Conservation (phyloP, 2,888 invertebrate species). For the Polyommatus icarus region DNA sequence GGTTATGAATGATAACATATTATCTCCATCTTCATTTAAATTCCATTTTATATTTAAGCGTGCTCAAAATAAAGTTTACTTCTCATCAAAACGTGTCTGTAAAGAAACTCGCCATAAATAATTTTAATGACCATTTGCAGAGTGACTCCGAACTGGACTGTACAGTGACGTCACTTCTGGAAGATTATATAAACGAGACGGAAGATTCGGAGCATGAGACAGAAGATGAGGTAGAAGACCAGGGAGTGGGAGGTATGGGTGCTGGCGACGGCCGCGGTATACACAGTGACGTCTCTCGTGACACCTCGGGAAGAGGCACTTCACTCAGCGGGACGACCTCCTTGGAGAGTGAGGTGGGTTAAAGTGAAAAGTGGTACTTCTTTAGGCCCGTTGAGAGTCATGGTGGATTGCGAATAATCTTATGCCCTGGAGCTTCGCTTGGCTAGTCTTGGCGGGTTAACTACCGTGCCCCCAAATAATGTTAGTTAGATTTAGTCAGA, state of each 20-base stretch:
- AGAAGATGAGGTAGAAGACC: constrained; percentile 60
- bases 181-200: constrained; percentile 35
- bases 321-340: constrained; percentile 63
- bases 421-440: too few species aligned
- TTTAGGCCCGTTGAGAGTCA: not conserved
- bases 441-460: too few species aligned
- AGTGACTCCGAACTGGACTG: constrained; percentile 40
- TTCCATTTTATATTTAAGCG: too few species aligned
- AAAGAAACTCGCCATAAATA: not conserved
- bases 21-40: too few species aligned
- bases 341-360: constrained; percentile 59
- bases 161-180: constrained; percentile 41
- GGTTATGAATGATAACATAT: too few species aligned
- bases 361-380: not conserved
- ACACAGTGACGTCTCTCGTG: constrained; percentile 69
- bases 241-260: constrained; percentile 57
- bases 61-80: too few species aligned
- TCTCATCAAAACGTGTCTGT: too few species aligned
- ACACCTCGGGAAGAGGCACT: constrained; percentile 68
- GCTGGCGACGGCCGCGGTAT: constrained; percentile 73
- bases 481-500: too few species aligned
- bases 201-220: constrained; percentile 53
- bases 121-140: constrained; percentile 23
- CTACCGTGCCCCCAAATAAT: too few species aligned
- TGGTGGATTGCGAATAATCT: too few species aligned